phyloP scores from a whole-genome alignment of 92 coral and sea anemone species.

The Micromussa lordhowensis region DNA sequence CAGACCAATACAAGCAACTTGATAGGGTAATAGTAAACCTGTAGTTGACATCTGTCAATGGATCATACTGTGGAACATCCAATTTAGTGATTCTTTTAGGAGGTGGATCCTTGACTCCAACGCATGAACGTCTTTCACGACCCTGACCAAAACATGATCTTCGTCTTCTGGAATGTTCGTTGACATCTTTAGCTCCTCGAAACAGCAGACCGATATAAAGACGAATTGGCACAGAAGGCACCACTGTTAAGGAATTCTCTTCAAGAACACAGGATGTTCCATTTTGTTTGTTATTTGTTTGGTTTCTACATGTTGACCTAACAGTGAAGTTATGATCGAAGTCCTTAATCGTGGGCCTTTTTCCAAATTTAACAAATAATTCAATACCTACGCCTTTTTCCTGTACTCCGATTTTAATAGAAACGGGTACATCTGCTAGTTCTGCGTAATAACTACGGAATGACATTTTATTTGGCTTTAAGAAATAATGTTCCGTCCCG shows the following conservation, averaged over 20 bases:
- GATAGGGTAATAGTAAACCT: slow-evolving; percentile 46
- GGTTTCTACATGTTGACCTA: slow-evolving; percentile 9
- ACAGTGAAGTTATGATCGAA: slow-evolving; percentile 24
- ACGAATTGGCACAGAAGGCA: slow-evolving; percentile 34
- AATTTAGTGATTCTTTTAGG: slow-evolving; percentile 12
- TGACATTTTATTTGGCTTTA: slow-evolving; percentile 36
- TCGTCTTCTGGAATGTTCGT: slow-evolving; percentile 32
- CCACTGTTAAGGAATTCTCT: not conserved
- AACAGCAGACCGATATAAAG: too few relatives aligned
- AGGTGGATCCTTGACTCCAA: slow-evolving; percentile 61
- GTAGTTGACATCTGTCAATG: slow-evolving; percentile 59
- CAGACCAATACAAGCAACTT: slow-evolving; percentile 69
- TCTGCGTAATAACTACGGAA: slow-evolving; percentile 8
- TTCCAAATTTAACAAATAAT: slow-evolving; percentile 25
- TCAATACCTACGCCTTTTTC: not conserved
- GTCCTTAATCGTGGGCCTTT: slow-evolving; percentile 22
- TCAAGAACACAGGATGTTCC: not conserved
- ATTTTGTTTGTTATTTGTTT: too few relatives aligned
- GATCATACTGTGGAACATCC: slow-evolving; percentile 35
- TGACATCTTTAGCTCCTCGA: too few relatives aligned
- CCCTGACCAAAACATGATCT: slow-evolving; percentile 66
- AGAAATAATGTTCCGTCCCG: slow-evolving; percentile 16
- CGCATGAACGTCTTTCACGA: slow-evolving; percentile 58
- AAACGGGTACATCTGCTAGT: slow-evolving; percentile 26
- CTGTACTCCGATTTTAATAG: not conserved